A percentile compares a stretch with the other conserved stretches of the same genome.
Evolutionary conservation across 2,113 vertebrate genomes (phyloP).

Genomic region (Mesoclemmys tuberculata): DNA sequence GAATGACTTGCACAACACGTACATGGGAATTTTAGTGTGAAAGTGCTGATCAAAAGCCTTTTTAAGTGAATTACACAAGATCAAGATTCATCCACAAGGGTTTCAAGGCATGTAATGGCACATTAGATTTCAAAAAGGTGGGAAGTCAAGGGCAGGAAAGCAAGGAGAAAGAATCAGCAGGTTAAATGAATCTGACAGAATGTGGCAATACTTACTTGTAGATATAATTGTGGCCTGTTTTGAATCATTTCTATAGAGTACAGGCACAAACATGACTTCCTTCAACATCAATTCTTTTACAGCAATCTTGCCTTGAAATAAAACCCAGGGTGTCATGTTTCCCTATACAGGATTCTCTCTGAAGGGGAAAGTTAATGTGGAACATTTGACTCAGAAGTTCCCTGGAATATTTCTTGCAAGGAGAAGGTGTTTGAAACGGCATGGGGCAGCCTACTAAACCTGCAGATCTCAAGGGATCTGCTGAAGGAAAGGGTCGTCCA

Average conservation of each 20-base stretch:
- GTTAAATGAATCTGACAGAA: slow-evolving; percentile 41
- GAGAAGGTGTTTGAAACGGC: slow-evolving; percentile 19
- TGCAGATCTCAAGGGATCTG: slow-evolving; percentile 30
- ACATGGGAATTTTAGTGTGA: slow-evolving; percentile 10
- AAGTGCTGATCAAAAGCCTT: background rate
- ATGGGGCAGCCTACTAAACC: background rate
- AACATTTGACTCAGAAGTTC: slow-evolving; percentile 40
- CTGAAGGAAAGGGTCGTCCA: background rate
- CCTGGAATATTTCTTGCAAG: slow-evolving; percentile 42
- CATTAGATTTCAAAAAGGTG: background rate
- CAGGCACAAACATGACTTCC: slow-evolving; percentile 15
- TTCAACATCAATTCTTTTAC: background rate
- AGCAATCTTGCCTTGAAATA: slow-evolving; percentile 31
- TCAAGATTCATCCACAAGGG: background rate
- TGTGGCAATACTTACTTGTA: slow-evolving; percentile 20
- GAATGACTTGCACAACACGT: slow-evolving; percentile 2
- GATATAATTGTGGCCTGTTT: slow-evolving; percentile 26
- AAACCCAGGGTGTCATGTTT: slow-evolving; percentile 41
- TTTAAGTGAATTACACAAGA: background rate
- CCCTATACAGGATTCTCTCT: slow-evolving; percentile 9
- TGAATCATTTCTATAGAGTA: background rate
- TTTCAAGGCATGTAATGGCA: background rate
- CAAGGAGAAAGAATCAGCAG: slow-evolving; percentile 23
- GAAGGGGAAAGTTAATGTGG: slow-evolving; percentile 29
- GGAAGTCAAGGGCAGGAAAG: background rate